These are phyloP conservation scores for Dugesia japonica DNA, from an alignment of 2,888 invertebrate species.

Conservation along the genomic window DNA sequence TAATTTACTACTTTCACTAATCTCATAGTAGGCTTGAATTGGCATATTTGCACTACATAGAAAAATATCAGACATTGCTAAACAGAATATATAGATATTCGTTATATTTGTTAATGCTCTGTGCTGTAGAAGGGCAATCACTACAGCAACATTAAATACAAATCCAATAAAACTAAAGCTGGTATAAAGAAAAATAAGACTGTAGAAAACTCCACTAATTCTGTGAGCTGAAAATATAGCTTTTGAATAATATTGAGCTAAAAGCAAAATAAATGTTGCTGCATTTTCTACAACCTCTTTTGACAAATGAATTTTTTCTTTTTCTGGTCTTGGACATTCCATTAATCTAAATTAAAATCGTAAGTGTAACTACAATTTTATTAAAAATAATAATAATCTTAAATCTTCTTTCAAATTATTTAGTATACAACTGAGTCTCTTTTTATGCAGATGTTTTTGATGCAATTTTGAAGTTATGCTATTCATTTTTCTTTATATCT, in stretches of 20 bases:
- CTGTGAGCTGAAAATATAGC: background rate
- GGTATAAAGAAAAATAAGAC: background rate
- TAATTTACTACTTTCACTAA: background rate
- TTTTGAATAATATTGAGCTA: background rate
- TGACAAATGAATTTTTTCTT: background rate
- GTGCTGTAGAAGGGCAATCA: slow-evolving; percentile 25
- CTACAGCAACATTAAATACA: slow-evolving; percentile 31
- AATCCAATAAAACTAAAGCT: slow-evolving; percentile 29
- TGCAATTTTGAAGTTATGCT: too few relatives aligned
- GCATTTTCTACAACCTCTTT: background rate
- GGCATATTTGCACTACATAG: slow-evolving; percentile 34
- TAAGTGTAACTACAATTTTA: too few relatives aligned
- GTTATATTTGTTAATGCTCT: slow-evolving; percentile 34
- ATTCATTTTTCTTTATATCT: too few relatives aligned
- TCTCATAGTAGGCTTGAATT: slow-evolving; percentile 32
- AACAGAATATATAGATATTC: slow-evolving; percentile 33
- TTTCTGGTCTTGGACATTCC: background rate
- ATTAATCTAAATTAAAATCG: background rate
- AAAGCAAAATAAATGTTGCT: background rate
- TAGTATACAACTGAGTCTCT: too few relatives aligned
- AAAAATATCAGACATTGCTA: slow-evolving; percentile 34
- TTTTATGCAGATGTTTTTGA: too few relatives aligned
- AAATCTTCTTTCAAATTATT: too few relatives aligned
- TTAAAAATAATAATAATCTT: too few relatives aligned
- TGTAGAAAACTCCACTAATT: background rate